Evolutionary conservation across 1,140 invertebrate genomes (phyloP), one percentile per base, ranked within the genome.

Genomic region (Nylanderia fulva): DNA sequence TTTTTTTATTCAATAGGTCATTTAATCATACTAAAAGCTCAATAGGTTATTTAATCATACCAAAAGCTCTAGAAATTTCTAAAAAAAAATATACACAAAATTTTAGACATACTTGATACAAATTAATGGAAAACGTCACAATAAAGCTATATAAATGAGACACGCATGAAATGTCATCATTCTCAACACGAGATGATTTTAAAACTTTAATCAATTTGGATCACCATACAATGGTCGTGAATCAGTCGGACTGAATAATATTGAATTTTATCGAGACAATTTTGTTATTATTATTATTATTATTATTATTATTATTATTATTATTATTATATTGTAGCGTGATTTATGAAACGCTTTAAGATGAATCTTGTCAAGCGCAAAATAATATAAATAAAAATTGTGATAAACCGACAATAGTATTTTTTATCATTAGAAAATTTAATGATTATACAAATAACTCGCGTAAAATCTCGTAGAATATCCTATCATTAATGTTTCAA

Each of bases 161-260:
- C 27, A 13, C 54, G 24, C 33, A 24, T 21, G 29, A 54, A 71
- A 71, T 56, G 39, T 77, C 42, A 42, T 56, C 33, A 8, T 64
- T 13, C 13, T 72, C 24, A 8, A 63, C 29, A 3, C 29, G 29
- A 33, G 29, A 58, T 45, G 48, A 15, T 13, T 13, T 52, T 45
- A 69, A 29, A 39, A 36, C 21, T 24, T 9, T 36, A 24, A 86
- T 86, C 72, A 56, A 77, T 86, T 60, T 45, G 11, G 39, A 9
- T 33, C 64, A 68, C 11, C 13, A n/a, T 42, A 5, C 18, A 72
- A 18, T 13, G 11, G 39, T 64, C 39, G 13, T 36, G 42, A 56
- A 18, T 48, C 33, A 36, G 39, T 9, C 13, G 60, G 63, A 29
- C 21, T 0, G 24, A 63, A 6, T 69, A 36, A n/a, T 29, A 56